Base-by-base conservation (phyloP, 2,113 vertebrate genomes). In the Mustela nigripes region DNA sequence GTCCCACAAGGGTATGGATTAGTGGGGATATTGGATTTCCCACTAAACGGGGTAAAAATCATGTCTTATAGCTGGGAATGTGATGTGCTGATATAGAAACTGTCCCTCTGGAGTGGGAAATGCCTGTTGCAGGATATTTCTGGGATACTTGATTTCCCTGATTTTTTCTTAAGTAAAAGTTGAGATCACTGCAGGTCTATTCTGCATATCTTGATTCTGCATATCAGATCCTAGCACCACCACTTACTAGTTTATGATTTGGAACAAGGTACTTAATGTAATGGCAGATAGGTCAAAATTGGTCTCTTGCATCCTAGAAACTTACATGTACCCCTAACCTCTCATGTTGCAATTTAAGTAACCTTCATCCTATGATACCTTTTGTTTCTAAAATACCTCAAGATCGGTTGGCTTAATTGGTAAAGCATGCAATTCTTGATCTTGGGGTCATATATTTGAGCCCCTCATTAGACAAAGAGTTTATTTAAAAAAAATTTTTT, bases 111-210 rank as follows among this genome's bases (percentile, higher is more conserved):
- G 36, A 63, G 36, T n/a, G 28, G 60, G 28, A 96, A 82, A 62
- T 89, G 24, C 16, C 84, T 83, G 0, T 73, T 42, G 26, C 33
- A 33, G 62, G n/a, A 39, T 96, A 31, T 86, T 91, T 56, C 12
- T 78, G 78, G 53, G 28, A 33, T 76, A 58, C 26, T 94, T 63
- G 21, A 21, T 53, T 94, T 90, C 11, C 56, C 33, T 92, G 39
- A 48, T 90, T 58, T 85, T 90, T 58, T 85, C 67, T 67, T 71
- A 65, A 73, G 26, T 79, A 94, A 84, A 95, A 86, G 36, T 67
- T 86, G 45, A 89, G 14, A 42, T 69, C 73, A 78, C 16, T 33
- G 7, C 36, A 90, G 26, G 89, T 85, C 82, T 95, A 86, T 86
- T 89, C 42, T 79, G 45, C 4, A 69, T 48, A 48, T 48, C 45